Conservation (phyloP, 1,140 invertebrate species). For the Drosophila mojavensis region DNA sequence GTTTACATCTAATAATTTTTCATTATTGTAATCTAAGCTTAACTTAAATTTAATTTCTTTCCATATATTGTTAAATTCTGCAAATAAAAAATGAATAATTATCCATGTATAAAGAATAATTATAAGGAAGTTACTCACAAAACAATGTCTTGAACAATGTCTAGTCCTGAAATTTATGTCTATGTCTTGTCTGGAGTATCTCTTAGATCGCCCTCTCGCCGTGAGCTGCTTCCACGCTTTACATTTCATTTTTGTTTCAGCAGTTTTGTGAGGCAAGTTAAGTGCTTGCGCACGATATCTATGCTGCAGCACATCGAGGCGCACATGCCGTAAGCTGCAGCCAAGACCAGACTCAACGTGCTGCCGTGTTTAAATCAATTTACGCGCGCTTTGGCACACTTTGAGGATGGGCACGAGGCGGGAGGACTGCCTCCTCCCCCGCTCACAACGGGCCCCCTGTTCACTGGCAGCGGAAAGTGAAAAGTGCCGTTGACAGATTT, state of each 20-base stretch:
- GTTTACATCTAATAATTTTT: too few relatives aligned
- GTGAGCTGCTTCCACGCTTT: not conserved
- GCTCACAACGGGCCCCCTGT: not conserved
- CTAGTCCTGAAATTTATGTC: too few relatives aligned
- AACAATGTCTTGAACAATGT: too few relatives aligned
- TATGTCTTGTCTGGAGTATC: too few relatives aligned
- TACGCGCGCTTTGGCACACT: constrained; percentile 78
- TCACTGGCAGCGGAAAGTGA: constrained; percentile 45
- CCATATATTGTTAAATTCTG: too few relatives aligned
- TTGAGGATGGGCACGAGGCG: constrained; percentile 38
- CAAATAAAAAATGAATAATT: too few relatives aligned
- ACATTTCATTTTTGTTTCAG: constrained; percentile 16
- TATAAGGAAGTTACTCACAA: too few relatives aligned
- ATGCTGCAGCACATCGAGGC: not conserved
- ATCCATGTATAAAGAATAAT: too few relatives aligned
- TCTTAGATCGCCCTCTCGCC: not conserved
- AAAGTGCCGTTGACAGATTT: constrained; percentile 77
- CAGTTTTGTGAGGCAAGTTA: not conserved
- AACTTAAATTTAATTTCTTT: too few relatives aligned
- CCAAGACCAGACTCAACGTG: constrained; percentile 21
- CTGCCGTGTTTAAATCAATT: constrained; percentile 78
- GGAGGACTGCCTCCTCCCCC: not conserved
- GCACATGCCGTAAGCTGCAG: not conserved
- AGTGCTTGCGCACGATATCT: constrained; percentile 10
- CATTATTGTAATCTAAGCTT: too few relatives aligned